Conservation (phyloP, 2,113 vertebrate species). For the Parus major region DNA sequence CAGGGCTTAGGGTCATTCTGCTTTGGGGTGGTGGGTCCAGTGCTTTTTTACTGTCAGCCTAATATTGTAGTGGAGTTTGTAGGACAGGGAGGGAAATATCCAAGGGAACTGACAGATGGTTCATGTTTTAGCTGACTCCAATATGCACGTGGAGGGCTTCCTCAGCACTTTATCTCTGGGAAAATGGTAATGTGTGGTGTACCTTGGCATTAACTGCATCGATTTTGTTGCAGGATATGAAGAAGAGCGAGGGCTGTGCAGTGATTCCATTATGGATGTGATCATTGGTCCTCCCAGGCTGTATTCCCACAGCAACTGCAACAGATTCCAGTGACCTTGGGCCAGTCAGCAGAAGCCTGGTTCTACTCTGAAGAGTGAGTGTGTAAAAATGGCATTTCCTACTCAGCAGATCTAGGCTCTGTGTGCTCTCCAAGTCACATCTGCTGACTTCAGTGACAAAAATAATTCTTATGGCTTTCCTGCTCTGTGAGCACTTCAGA, state of each 20-base stretch:
- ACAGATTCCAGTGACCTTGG: slow-evolving; percentile 21
- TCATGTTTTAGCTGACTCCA: slow-evolving; percentile 38
- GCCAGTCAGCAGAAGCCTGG: background rate
- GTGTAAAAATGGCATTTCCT: slow-evolving; percentile 50
- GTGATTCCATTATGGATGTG: background rate
- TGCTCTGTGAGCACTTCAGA: slow-evolving; percentile 21
- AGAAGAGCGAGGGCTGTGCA: background rate
- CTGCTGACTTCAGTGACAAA: slow-evolving; percentile 55
- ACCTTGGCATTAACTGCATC: background rate
- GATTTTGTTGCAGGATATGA: background rate
- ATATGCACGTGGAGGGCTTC: background rate
- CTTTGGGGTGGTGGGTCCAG: background rate
- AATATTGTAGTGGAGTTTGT: slow-evolving; percentile 34
- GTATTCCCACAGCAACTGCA: background rate
- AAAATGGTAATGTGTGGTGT: background rate
- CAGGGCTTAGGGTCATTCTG: background rate
- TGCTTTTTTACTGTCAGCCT: background rate
- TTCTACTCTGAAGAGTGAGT: background rate
- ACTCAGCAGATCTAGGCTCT: slow-evolving; percentile 55
- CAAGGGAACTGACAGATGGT: slow-evolving; percentile 43
- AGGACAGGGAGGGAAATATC: background rate
- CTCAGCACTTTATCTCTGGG: slow-evolving; percentile 22
- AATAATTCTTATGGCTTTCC: slow-evolving; percentile 30
- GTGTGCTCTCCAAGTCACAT: slow-evolving; percentile 32
- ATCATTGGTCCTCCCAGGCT: background rate